Base-by-base conservation (phyloP, 2,113 vertebrate species). In the Eclectus roratus region DNA sequence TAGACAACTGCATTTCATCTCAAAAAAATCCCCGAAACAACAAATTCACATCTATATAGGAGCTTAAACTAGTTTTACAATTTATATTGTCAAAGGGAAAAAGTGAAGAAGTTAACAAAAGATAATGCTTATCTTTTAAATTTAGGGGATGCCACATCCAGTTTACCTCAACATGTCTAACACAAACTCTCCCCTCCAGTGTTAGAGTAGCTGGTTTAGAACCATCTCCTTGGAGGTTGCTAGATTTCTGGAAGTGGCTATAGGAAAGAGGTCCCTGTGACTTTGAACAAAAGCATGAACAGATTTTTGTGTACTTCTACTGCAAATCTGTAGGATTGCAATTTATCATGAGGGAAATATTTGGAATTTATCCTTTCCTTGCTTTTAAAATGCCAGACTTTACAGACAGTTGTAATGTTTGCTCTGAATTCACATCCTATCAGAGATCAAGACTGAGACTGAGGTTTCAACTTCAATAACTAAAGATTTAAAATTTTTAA, bases 181-280 rank as follows among this genome's bases (percentile, higher is more conserved):
- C 43, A 78, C 28, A 88, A 76, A 37, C 11, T 65, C 7, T 37
- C 49, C 8, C 11, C 47, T 61, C 12, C 13, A 60, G 64, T 39
- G 88, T 64, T 93, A 88, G 35, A 96, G 69, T 76, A 96, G 88
- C 60, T 95, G 88, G 47, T 93, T 90, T 84, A 82, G 33, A 85
- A 33, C 50, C 60, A 65, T 93, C 65, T 93, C 81, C 79, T 97
- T 95, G 87, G 87, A 91, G 63, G 66, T 2, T 73, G 76, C 5
- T 76, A 33, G 28, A 63, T 80, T 87, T 80, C 63, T 89, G 41
- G 12, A 82, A 77, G 11, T 0, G 4, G n/a, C 37, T 74, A 15
- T 46, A 63, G 73, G 49, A 79, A 88, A 90, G 27, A 73, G 13
- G 5, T 85, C 10, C 58, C 44, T 66, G 13, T 90, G 94, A 89